Evolutionary conservation across 2,888 invertebrate genomes (phyloP), one percentile per base, ranked within the genome.

Genomic region (Argyra leucocephala): DNA sequence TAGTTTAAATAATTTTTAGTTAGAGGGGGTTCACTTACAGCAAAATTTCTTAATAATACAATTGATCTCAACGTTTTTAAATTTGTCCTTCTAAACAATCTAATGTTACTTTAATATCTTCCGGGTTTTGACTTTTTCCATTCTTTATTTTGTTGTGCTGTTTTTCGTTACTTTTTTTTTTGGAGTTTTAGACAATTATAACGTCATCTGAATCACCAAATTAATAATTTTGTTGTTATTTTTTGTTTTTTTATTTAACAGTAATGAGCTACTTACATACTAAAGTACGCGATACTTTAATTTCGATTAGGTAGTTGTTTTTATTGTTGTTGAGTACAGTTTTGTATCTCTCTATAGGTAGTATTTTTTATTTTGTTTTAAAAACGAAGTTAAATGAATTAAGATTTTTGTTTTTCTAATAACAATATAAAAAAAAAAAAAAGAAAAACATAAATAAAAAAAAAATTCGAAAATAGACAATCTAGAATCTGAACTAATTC

Each of bases 51-150:
- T 7, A 7, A 3, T 18, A 18, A 48, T 48, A 48, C 48, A 48
- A 48, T 48, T 48, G 12, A 18, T 9, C 12, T 2, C 1, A 31
- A 31, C 7, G 12, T 31, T 31, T 31, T 31, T 12, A 37, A 48
- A 48, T 48, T 48, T 48, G 48, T 48, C 48, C 48, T 48, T 48
- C 48, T 18, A 48, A 48, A 48, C n/a, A 31, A 31, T 12, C 12
- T 48, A 48, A 48, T 48, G 48, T 18, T 48, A 48, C 48, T 48
- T 48, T 48, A 48, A 48, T 48, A 48, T 48, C 48, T 48, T 48
- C 48, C 48, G 48, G 48, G 48, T 48, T 18, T 2, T 37, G 3
- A 37, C 37, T 48, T 48, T 12, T 48, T 48, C 9, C 18, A 1
- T 9, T 48, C 2, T 18, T 48, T 48, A 1, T n/a, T 48, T 48